Evolutionary conservation across 2,797 vertebrate genomes (phyloP).

Genomic region (Mormyrops boulengeri): DNA sequence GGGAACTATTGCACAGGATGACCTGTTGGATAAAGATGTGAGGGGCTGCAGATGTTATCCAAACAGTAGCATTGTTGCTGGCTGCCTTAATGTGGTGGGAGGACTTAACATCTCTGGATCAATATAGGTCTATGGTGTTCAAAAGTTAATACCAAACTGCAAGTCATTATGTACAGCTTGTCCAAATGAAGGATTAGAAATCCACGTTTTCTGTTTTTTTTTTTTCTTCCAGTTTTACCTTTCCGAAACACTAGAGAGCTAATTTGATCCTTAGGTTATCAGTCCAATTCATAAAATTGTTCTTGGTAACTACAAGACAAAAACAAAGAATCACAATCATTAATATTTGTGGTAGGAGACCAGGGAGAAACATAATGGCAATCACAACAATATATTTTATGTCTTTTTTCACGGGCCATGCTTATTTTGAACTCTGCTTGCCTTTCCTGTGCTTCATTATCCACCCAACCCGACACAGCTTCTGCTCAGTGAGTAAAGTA

Average conservation of each 20-base stretch:
- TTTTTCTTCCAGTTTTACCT: not conserved
- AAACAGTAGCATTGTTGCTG: not conserved
- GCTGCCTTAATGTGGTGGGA: not conserved
- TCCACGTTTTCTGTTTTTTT: not conserved
- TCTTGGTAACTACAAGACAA: not conserved
- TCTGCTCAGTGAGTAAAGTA: not conserved
- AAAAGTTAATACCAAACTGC: conserved; percentile 4
- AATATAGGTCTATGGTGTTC: not conserved
- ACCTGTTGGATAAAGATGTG: not conserved
- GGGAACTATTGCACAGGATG: not conserved
- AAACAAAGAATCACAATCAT: not conserved
- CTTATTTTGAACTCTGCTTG: not conserved
- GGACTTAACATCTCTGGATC: conserved; percentile 1
- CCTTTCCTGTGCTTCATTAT: not conserved
- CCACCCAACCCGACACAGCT: not conserved
- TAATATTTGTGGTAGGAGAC: not conserved
- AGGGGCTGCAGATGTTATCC: not conserved
- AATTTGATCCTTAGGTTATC: not conserved
- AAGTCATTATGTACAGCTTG: not conserved
- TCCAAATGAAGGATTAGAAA: not conserved
- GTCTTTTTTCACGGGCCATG: not conserved
- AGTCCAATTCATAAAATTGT: not conserved
- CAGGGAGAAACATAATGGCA: not conserved
- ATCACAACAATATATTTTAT: not conserved
- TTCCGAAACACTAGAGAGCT: not conserved